These are phyloP conservation scores for Hypselothyrea guttata DNA, from an alignment of 2,888 invertebrate genomes.

Conservation along the genomic window DNA sequence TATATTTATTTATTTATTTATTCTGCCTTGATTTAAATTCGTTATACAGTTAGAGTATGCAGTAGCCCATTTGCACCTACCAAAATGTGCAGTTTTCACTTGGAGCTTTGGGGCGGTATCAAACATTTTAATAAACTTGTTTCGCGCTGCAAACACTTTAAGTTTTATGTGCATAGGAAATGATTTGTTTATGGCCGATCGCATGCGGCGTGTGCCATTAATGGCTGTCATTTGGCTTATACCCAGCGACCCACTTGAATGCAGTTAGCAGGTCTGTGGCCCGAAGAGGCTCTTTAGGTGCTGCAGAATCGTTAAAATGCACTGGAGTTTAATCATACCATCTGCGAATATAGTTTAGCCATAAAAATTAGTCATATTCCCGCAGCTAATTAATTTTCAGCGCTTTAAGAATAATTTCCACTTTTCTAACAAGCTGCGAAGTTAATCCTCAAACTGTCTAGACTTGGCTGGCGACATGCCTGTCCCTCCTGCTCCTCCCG, in stretches of 20 bases:
- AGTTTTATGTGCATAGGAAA: slow-evolving; percentile 54
- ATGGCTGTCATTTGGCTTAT: slow-evolving; percentile 63
- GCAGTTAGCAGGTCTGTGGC: neutral
- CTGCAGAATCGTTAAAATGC: slow-evolving; percentile 44
- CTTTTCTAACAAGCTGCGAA: slow-evolving; percentile 9
- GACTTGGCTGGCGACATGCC: slow-evolving; percentile 53
- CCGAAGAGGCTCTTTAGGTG: neutral
- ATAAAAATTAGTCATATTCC: no score
- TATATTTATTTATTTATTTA: no score
- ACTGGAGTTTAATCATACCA: slow-evolving; percentile 24
- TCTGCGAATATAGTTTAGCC: no score
- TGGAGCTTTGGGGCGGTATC: slow-evolving; percentile 30
- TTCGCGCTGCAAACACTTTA: slow-evolving; percentile 25
- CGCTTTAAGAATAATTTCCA: neutral
- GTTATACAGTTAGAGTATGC: slow-evolving; percentile 13
- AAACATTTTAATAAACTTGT: slow-evolving; percentile 50
- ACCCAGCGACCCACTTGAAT: slow-evolving; percentile 58
- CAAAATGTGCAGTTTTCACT: neutral
- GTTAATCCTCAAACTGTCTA: slow-evolving; percentile 54
- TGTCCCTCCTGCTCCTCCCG: slow-evolving; percentile 1
- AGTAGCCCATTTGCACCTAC: neutral
- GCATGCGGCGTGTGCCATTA: slow-evolving; percentile 68
- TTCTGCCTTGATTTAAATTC: no score
- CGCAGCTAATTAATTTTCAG: neutral
- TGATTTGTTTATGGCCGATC: slow-evolving; percentile 72